Conservation (phyloP, 2,797 vertebrate genomes). For the Australoheros facetus region DNA sequence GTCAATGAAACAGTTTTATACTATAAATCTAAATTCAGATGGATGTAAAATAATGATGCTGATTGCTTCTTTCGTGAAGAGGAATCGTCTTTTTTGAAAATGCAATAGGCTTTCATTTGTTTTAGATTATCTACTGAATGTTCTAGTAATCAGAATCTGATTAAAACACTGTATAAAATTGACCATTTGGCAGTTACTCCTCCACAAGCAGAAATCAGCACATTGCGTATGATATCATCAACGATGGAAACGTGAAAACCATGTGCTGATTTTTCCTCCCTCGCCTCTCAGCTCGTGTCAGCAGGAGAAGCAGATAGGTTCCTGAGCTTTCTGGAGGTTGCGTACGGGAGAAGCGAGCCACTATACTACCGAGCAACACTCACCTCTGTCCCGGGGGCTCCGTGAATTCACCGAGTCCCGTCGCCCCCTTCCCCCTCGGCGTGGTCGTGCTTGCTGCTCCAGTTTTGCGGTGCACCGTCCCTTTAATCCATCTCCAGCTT, state of each 20-base stretch:
- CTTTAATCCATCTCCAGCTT: slow-evolving; percentile 77
- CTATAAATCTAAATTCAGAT: background rate
- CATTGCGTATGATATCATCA: slow-evolving; percentile 50
- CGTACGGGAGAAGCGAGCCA: background rate
- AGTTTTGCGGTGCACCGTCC: slow-evolving; percentile 73
- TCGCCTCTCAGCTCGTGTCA: slow-evolving; percentile 1
- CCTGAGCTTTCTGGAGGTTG: background rate
- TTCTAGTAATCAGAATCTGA: background rate
- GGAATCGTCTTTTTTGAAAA: background rate
- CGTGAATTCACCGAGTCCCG: slow-evolving; percentile 82
- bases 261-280: slow-evolving; percentile 56
- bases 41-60: background rate
- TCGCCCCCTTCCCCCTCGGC: slow-evolving; percentile 81
- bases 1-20: background rate
- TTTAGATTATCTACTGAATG: background rate
- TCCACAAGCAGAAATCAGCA: slow-evolving; percentile 31
- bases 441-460: slow-evolving; percentile 82
- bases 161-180: background rate
- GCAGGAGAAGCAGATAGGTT: background rate
- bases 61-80: background rate
- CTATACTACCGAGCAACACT: slow-evolving; percentile 45
- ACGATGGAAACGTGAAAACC: slow-evolving; percentile 62
- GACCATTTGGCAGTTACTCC: slow-evolving; percentile 13
- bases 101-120: background rate
- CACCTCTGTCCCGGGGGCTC: slow-evolving; percentile 84